A percentile compares a stretch with the other conserved stretches of the same genome.
phyloP scores from a whole-genome alignment of 2,888 invertebrate species.

The Dolichopus griseipennis region DNA sequence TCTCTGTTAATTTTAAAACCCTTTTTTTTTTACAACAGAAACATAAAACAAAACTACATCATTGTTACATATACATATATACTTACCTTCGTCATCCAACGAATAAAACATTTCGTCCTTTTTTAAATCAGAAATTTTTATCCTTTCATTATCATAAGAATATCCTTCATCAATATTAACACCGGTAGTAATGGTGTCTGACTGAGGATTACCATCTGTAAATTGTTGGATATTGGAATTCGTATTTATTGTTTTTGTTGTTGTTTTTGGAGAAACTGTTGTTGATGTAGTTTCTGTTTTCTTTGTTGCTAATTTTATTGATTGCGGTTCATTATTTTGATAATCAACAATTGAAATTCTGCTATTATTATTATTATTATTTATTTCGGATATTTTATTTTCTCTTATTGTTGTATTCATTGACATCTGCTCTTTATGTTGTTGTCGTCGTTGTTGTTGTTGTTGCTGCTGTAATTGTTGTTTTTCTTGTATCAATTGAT shows the following conservation, averaged over 20 bases:
- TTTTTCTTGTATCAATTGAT: background rate
- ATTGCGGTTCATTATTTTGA: background rate
- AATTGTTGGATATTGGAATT: background rate
- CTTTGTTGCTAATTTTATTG: background rate
- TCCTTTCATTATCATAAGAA: background rate
- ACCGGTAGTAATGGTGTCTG: background rate
- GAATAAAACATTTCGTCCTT: background rate
- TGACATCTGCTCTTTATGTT: background rate
- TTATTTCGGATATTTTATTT: background rate
- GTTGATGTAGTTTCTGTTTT: background rate
- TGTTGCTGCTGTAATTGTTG: background rate
- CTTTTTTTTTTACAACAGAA: background rate
- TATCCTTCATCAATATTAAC: background rate
- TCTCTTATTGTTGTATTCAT: background rate
- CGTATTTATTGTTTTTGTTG: background rate
- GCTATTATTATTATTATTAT: background rate
- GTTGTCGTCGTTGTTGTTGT: background rate
- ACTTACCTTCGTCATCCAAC: background rate
- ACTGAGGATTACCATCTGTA: background rate
- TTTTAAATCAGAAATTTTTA: background rate
- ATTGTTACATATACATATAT: too few species aligned
- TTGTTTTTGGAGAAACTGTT: too few species aligned
- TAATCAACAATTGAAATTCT: too few species aligned
- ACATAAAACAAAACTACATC: background rate
- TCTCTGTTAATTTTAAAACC: background rate